These are phyloP conservation scores for Carollia perspicillata DNA, from an alignment of 2,113 vertebrate species.

Conservation along the genomic window DNA sequence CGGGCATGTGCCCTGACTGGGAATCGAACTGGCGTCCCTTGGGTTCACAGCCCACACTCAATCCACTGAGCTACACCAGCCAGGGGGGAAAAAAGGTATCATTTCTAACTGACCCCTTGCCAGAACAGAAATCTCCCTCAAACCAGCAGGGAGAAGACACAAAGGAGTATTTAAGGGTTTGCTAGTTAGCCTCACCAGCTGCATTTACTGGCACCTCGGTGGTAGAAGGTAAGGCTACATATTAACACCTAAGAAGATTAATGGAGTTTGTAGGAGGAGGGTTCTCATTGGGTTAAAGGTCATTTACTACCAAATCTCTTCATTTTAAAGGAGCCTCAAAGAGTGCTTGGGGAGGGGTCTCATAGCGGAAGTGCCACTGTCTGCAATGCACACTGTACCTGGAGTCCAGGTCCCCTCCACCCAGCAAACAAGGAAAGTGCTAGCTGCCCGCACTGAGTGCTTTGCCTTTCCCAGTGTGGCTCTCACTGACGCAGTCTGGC, in stretches of 20 bases:
- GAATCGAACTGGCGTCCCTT: too few relatives aligned
- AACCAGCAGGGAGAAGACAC: neutral
- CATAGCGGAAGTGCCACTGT: neutral
- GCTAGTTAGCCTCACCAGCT: neutral
- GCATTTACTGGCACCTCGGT: neutral
- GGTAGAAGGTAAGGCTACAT: slow-evolving; percentile 40
- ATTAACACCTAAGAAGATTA: slow-evolving; percentile 63
- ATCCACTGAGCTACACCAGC: too few relatives aligned
- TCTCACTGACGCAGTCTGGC: neutral
- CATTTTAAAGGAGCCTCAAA: neutral
- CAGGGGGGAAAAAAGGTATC: neutral
- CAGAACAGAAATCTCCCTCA: neutral
- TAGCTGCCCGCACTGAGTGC: neutral
- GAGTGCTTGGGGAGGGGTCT: neutral
- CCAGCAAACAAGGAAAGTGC: neutral
- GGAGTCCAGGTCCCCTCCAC: neutral
- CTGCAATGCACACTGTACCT: neutral
- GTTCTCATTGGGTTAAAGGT: slow-evolving; percentile 43
- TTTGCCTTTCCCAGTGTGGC: neutral
- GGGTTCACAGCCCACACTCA: too few relatives aligned
- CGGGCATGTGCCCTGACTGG: too few relatives aligned
- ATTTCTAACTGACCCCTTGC: neutral
- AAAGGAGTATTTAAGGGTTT: neutral
- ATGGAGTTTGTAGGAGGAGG: neutral
- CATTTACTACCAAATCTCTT: slow-evolving; percentile 23